A percentile compares a stretch with the other conserved stretches of the same genome.
These are phyloP conservation scores for Corythoichthys intestinalis DNA, from an alignment of 2,113 vertebrate genomes.

Conservation along the genomic window DNA sequence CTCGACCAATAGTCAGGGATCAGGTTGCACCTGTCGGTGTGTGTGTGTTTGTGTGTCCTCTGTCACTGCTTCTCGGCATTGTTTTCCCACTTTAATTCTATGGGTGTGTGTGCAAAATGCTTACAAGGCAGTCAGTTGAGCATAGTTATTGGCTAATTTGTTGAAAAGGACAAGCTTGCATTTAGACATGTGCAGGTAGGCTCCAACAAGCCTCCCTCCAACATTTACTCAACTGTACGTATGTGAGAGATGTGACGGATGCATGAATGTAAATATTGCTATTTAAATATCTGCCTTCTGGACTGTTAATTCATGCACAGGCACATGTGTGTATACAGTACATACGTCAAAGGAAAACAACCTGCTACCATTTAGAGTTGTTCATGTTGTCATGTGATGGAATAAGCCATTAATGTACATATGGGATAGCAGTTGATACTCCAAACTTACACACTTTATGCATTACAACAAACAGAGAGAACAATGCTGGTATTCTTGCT, in stretches of 20 bases:
- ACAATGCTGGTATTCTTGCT: constrained; percentile 75
- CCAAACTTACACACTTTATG: constrained; percentile 70
- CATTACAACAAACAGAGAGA: constrained; percentile 77
- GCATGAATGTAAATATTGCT: constrained; percentile 92
- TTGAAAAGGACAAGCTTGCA: constrained; percentile 65
- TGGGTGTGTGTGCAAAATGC: constrained; percentile 4
- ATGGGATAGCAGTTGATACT: constrained; percentile 72
- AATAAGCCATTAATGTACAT: constrained; percentile 79
- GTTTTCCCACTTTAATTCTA: constrained; percentile 36
- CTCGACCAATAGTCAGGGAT: constrained; percentile 60
- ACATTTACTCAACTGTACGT: constrained; percentile 61
- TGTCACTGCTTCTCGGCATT: constrained; percentile 48
- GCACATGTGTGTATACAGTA: constrained; percentile 61
- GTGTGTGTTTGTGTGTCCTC: constrained; percentile 42
- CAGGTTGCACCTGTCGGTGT: constrained; percentile 59
- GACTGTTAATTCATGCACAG: constrained; percentile 76
- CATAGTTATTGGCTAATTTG: constrained; percentile 59
- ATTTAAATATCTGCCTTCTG: constrained; percentile 82
- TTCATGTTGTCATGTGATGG: constrained; percentile 78
- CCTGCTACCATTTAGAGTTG: constrained; percentile 74
- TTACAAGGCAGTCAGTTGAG: constrained; percentile 44
- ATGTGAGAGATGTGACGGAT: constrained; percentile 78
- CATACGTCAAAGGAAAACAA: constrained; percentile 69
- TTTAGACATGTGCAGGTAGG: constrained; percentile 64
- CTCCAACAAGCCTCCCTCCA: constrained; percentile 67